These are phyloP conservation scores for Leptoclinus maculatus DNA, from an alignment of 2,797 vertebrate genomes.

Conservation along the genomic window DNA sequence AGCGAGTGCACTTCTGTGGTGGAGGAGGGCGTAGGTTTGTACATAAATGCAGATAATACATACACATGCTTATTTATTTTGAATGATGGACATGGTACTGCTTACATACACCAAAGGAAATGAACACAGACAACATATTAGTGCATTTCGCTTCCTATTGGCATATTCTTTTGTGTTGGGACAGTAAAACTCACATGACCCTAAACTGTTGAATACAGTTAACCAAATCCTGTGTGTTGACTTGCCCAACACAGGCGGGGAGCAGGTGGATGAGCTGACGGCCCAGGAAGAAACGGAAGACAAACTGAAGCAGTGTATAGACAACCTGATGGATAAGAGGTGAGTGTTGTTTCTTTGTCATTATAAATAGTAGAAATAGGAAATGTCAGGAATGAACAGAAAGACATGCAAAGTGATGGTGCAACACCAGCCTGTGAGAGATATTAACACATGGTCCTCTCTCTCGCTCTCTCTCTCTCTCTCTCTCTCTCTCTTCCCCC, in stretches of 20 bases:
- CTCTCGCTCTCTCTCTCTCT: background rate
- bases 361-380: background rate
- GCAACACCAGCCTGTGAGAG: background rate
- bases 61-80: background rate
- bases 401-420: background rate
- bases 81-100: background rate
- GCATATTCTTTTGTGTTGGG: background rate
- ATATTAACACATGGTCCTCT: background rate
- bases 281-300: constrained; percentile 93
- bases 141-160: background rate
- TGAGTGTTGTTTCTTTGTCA: constrained; percentile 3
- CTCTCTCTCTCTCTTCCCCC: too few relatives aligned
- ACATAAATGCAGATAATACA: background rate
- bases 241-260: constrained; percentile 78
- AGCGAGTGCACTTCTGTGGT: constrained; percentile 88
- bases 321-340: constrained; percentile 93
- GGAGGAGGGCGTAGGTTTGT: constrained; percentile 88
- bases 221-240: background rate
- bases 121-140: background rate
- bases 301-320: constrained; percentile 93
- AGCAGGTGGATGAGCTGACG: constrained; percentile 87
- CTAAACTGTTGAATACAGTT: background rate
- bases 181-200: background rate
- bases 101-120: background rate
- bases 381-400: background rate